Conservation (phyloP, 2,888 invertebrate genomes). For the Stenodema calcarata region DNA sequence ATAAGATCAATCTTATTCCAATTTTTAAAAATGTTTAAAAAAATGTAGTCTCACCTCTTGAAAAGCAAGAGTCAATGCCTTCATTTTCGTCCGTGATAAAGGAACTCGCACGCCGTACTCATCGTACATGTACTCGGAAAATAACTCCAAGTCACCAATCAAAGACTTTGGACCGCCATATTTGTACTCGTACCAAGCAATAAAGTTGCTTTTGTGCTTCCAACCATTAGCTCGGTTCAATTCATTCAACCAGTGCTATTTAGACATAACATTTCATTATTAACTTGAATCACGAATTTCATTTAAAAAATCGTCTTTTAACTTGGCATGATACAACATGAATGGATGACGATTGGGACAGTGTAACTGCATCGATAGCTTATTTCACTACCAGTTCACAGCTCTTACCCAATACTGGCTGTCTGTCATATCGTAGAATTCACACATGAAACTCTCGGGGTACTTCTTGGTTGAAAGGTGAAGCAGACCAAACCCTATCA, state of each 20-base stretch:
- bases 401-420: conserved; percentile 20
- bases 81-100: background rate
- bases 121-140: conserved; percentile 45
- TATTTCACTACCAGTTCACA: background rate
- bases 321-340: no score
- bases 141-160: conserved; percentile 41
- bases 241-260: conserved; percentile 21
- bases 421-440: background rate
- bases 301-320: no score
- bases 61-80: background rate
- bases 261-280: background rate
- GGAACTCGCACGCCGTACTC: conserved; percentile 28
- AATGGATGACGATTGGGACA: no score
- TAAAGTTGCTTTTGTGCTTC: conserved; percentile 37
- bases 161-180: conserved; percentile 47
- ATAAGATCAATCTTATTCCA: no score
- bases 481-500: conserved; percentile 8
- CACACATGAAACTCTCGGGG: background rate
- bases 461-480: conserved; percentile 3
- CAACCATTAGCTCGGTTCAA: conserved; percentile 24
- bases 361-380: no score
- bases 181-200: conserved; percentile 42
- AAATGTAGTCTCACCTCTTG: conserved; percentile 21
- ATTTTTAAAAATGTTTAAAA: no score
- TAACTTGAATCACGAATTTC: no score